phyloP scores from a whole-genome alignment of 2,888 invertebrate genomes.

The Polymixis lichenea region DNA sequence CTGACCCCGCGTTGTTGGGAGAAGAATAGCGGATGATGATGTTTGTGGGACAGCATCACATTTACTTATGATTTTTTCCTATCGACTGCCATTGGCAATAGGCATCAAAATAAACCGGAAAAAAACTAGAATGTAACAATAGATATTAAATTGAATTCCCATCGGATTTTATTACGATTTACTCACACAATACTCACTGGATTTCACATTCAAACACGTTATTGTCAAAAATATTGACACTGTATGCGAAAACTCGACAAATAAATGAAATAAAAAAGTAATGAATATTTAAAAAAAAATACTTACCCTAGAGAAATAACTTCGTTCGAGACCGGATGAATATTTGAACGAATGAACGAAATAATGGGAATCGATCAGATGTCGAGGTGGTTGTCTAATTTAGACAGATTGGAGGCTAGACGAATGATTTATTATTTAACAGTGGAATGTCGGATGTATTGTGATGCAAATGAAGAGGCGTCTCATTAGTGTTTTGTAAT shows the following conservation, averaged over 20 bases:
- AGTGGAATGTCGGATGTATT: conserved; percentile 25
- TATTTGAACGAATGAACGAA: conserved; percentile 57
- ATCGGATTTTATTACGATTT: background rate
- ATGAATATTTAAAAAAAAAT: conserved; percentile 47
- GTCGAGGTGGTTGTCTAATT: conserved; percentile 57
- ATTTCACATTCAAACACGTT: conserved; percentile 12
- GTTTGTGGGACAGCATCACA: too few species aligned
- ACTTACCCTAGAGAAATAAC: conserved; percentile 60
- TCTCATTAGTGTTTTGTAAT: conserved; percentile 34
- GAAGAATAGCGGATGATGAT: too few species aligned
- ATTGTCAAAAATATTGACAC: conserved; percentile 44
- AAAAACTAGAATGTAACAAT: conserved; percentile 13
- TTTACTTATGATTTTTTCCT: too few species aligned
- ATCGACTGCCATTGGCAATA: too few species aligned
- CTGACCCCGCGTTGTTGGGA: too few species aligned
- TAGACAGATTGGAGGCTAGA: conserved; percentile 47
- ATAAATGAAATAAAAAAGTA: conserved; percentile 25
- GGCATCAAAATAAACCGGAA: too few species aligned
- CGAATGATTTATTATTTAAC: conserved; percentile 58
- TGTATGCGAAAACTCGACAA: background rate
- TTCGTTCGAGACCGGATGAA: conserved; percentile 50
- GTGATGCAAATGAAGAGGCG: conserved; percentile 16
- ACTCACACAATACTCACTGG: background rate
- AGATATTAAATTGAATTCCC: conserved; percentile 13
- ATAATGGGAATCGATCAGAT: conserved; percentile 54